phyloP scores from a whole-genome alignment of 2,888 invertebrate genomes.

The Lissonota sp. region DNA sequence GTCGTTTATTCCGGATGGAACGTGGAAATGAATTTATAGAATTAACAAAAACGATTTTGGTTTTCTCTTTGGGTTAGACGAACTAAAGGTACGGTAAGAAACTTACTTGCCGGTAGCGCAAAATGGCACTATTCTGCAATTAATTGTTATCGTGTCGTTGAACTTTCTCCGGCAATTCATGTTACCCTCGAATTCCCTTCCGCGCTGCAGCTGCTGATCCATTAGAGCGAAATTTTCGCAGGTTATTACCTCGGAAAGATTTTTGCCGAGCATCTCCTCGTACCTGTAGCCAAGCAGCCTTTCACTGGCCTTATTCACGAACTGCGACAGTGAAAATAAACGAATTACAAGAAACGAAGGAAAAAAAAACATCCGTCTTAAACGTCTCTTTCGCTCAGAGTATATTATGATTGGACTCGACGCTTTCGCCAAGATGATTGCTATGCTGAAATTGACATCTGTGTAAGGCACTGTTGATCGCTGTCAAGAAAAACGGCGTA shows the following conservation, averaged over 20 bases:
- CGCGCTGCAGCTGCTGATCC: constrained; percentile 87
- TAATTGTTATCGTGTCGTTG: constrained; percentile 91
- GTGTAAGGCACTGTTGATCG: not conserved
- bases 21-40: not conserved
- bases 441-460: not conserved
- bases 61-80: no score
- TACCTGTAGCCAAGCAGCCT: constrained; percentile 90
- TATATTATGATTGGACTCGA: constrained; percentile 10
- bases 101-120: constrained; percentile 87
- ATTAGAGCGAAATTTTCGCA: constrained; percentile 86
- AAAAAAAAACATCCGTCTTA: constrained; percentile 32
- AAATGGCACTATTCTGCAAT: constrained; percentile 92
- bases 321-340: constrained; percentile 85
- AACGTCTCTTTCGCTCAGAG: constrained; percentile 1
- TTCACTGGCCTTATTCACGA: constrained; percentile 94
- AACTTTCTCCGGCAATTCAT: constrained; percentile 90
- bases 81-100: constrained; percentile 6
- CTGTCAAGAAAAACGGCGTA: not conserved
- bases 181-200: constrained; percentile 91
- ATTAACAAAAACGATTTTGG: constrained; percentile 2
- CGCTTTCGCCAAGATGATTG: constrained; percentile 30
- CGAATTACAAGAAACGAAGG: constrained; percentile 33
- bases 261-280: constrained; percentile 87
- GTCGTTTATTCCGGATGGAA: no score
- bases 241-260: constrained; percentile 85